These are phyloP conservation scores for Azorinus chamasolen DNA, from an alignment of 2,888 invertebrate species.

Conservation along the genomic window DNA sequence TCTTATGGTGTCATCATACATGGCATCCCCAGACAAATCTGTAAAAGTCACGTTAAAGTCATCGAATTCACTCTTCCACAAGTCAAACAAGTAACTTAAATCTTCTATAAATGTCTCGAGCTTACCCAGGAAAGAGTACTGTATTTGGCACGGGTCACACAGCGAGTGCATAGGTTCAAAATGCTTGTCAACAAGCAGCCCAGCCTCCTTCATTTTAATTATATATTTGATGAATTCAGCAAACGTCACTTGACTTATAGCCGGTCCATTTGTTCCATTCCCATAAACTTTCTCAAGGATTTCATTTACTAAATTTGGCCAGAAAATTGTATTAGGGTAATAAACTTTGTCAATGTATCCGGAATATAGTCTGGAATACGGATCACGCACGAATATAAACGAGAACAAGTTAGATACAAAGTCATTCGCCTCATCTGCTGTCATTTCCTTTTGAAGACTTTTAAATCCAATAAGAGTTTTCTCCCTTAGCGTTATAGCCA, in stretches of 20 bases:
- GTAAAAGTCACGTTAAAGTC: conserved; percentile 58
- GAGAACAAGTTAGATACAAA: neutral
- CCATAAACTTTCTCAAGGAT: neutral
- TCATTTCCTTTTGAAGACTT: no score
- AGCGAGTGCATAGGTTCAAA: conserved; percentile 68
- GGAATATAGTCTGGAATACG: conserved; percentile 14
- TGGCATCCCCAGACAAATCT: conserved; percentile 70
- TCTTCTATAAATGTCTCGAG: conserved; percentile 70
- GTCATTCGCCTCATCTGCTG: no score
- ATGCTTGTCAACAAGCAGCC: conserved; percentile 58
- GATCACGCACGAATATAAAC: conserved; percentile 13
- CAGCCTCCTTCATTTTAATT: conserved; percentile 36
- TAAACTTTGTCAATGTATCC: conserved; percentile 21
- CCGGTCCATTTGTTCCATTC: no score
- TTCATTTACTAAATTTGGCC: neutral
- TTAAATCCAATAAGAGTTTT: no score
- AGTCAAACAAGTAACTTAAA: conserved; percentile 51
- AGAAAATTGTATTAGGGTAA: conserved; percentile 9
- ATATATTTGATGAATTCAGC: conserved; percentile 71
- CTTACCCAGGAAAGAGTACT: conserved; percentile 70
- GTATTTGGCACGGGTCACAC: conserved; percentile 69
- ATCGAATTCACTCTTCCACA: conserved; percentile 48
- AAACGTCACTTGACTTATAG: conserved; percentile 40
- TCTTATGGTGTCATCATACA: conserved; percentile 40
- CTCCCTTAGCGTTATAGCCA: no score